Conservation (phyloP, 2,797 vertebrate species). For the Sebastes reedi region DNA sequence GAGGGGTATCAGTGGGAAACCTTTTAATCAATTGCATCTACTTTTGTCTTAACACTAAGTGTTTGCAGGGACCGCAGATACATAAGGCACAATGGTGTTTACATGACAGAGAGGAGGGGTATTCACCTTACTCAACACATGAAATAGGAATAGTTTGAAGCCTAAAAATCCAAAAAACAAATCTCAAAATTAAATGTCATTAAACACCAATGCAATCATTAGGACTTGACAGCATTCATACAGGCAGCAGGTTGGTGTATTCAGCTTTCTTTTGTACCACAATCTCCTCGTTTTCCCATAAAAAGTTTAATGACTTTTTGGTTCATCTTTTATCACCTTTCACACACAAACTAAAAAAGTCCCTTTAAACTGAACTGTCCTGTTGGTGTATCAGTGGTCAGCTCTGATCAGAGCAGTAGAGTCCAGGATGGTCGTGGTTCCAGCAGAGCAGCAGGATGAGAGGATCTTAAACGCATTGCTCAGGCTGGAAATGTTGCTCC, state of each 20-base stretch:
- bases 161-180: neutral
- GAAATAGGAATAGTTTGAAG: neutral
- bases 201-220: neutral
- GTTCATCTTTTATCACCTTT: constrained; percentile 2
- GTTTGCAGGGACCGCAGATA: neutral
- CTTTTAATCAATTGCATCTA: neutral
- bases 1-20: neutral
- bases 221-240: constrained; percentile 9
- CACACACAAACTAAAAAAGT: constrained; percentile 4
- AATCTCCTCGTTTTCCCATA: neutral
- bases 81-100: constrained; percentile 37
- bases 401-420: constrained; percentile 9
- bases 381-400: constrained; percentile 24
- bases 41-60: neutral
- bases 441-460: constrained; percentile 12
- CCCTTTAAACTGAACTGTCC: constrained; percentile 25
- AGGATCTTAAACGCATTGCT: constrained; percentile 10
- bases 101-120: neutral
- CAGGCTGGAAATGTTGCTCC: constrained; percentile 10
- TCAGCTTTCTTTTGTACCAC: neutral
- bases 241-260: neutral
- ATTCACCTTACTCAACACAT: neutral
- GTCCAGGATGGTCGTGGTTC: constrained; percentile 11
- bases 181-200: neutral
- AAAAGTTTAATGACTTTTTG: constrained; percentile 17